Evolutionary conservation across 2,113 vertebrate species (phyloP).

Genomic region (Pterocles gutturalis): DNA sequence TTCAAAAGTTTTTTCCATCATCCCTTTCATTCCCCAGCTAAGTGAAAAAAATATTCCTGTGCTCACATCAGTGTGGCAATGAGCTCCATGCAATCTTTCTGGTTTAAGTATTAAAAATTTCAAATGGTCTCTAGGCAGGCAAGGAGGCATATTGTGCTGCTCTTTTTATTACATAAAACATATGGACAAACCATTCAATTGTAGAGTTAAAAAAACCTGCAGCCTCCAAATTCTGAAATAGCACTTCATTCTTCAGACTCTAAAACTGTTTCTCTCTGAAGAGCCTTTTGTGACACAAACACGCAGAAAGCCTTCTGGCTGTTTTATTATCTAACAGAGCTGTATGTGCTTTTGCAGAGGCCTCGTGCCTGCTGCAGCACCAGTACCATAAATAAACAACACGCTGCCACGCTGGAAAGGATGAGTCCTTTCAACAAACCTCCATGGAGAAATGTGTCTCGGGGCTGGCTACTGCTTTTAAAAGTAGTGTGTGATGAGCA

Average conservation of each 20-base stretch:
- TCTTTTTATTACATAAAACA: background rate
- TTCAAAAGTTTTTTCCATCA: background rate
- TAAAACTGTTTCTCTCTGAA: slow-evolving; percentile 16
- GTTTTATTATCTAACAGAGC: slow-evolving; percentile 48
- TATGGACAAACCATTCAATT: slow-evolving; percentile 4
- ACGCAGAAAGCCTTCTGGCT: slow-evolving; percentile 40
- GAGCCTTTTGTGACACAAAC: slow-evolving; percentile 15
- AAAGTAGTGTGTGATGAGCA: slow-evolving; percentile 38
- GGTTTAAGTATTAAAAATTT: slow-evolving; percentile 33
- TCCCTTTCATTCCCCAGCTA: background rate
- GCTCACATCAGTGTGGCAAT: background rate
- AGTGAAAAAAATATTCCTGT: background rate
- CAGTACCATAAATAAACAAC: slow-evolving; percentile 64
- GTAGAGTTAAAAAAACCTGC: background rate
- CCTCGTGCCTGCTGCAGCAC: background rate
- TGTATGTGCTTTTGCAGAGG: background rate
- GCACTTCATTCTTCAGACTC: slow-evolving; percentile 29
- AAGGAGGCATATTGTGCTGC: background rate
- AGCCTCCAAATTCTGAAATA: slow-evolving; percentile 6
- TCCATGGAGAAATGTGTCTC: background rate
- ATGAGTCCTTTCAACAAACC: slow-evolving; percentile 41
- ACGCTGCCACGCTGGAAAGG: background rate
- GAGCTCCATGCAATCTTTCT: background rate
- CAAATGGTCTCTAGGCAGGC: background rate
- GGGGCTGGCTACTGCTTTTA: background rate